phyloP scores from a whole-genome alignment of 2,797 vertebrate genomes.

The Gymnothorax reevesii region DNA sequence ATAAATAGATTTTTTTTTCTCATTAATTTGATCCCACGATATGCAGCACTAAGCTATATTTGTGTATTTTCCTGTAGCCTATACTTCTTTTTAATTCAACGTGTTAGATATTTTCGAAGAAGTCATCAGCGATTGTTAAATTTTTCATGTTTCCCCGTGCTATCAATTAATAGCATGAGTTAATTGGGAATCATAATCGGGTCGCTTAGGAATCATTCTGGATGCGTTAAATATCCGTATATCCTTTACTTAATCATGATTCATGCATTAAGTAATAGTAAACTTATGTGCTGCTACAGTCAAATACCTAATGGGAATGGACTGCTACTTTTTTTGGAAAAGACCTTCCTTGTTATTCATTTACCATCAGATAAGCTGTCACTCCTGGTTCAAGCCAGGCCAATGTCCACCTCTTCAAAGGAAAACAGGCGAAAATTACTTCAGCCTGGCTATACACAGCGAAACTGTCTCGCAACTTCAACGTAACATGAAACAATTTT shows the following conservation, averaged over 20 bases:
- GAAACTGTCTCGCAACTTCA: neutral
- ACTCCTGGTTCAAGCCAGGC: neutral
- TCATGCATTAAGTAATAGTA: neutral
- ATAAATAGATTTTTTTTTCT: too few relatives aligned
- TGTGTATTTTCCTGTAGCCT: too few relatives aligned
- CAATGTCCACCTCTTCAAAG: neutral
- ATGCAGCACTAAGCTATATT: too few relatives aligned
- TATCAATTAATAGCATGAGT: too few relatives aligned
- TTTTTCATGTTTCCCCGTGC: too few relatives aligned
- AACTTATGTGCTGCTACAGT: neutral
- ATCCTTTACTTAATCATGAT: neutral
- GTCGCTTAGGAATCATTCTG: too few relatives aligned
- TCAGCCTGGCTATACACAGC: neutral
- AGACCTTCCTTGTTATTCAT: conserved; percentile 16
- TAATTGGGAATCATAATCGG: too few relatives aligned
- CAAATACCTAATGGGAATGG: neutral
- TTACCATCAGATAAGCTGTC: neutral
- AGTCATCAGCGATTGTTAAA: too few relatives aligned
- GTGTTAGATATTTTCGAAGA: too few relatives aligned
- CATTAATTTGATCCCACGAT: too few relatives aligned
- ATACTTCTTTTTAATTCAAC: too few relatives aligned
- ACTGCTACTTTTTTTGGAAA: neutral
- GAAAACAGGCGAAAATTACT: neutral
- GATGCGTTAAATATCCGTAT: too few relatives aligned
- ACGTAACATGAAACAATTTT: neutral